Base-by-base conservation (phyloP, 2,888 invertebrate species). In the Clusia tigrina region DNA sequence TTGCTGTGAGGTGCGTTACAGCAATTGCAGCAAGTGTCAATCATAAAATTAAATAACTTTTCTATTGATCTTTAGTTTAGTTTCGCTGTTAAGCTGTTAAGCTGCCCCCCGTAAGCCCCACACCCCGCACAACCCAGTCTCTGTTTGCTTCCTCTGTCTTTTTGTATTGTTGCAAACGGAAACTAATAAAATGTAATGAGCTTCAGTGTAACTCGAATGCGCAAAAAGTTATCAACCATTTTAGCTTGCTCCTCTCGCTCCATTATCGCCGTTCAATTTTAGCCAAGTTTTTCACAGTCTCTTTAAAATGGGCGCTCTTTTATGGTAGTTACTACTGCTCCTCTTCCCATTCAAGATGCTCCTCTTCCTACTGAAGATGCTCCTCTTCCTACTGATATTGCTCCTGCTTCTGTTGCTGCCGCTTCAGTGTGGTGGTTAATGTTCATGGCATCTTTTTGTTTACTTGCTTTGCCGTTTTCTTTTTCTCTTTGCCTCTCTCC, bases 11-110 rank as follows among this genome's bases (percentile, higher is more conserved):
- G 42, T 42, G 42, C n/a, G 9, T 42, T 15, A 17, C 12, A 42
- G 42, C 42, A 42, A n/a, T n/a, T 15, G 42, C n/a, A 15, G 42
- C 12, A 15, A n/a, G 3, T 42, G 42, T 69, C 65, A 68, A 68
- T 67, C 69, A 69, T 69, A 67, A 69, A 68, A 69, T 68, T 67
- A 68, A 69, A 69, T 69, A 66, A 69, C 53, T 37, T 53, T 69
- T 69, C 64, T 65, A 68, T 67, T 69, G 69, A 66, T 65, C 68
- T 68, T 68, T 68, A 66, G 54, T 60, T 46, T 6, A n/a, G n/a
- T n/a, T 9, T 12, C 17, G 25, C 22, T 12, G 12, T 32, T 32
- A 6, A 32, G 6, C 6, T 32, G 32, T 6, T 32, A 32, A 48
- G 48, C 18, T 57, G 24, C 22, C 18, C n/a, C n/a, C n/a, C n/a